phyloP scores from a whole-genome alignment of 2,113 vertebrate genomes.

The Phyllostomus discolor region DNA sequence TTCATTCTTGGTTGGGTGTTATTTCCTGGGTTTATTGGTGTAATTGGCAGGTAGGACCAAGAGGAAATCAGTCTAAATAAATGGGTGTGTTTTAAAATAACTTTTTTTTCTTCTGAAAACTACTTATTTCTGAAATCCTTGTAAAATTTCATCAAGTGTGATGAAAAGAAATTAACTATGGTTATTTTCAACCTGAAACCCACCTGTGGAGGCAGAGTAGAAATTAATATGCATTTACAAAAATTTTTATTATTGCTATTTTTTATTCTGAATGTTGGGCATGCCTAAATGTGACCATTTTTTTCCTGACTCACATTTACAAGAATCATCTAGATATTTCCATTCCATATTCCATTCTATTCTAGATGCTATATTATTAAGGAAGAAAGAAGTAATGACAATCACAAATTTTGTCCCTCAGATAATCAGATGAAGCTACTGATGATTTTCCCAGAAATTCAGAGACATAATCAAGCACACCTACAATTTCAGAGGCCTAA shows the following conservation, averaged over 20 bases:
- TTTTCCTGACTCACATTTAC: background rate
- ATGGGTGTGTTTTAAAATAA: background rate
- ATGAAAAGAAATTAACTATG: background rate
- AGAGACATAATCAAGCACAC: background rate
- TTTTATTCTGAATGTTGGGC: background rate
- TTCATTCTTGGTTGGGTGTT: background rate
- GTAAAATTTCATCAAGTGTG: background rate
- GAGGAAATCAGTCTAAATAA: background rate
- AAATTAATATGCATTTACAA: background rate
- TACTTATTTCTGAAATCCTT: background rate
- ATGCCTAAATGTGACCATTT: background rate
- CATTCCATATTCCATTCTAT: too few relatives aligned
- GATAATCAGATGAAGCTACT: background rate
- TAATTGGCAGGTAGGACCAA: background rate
- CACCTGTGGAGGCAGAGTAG: too few relatives aligned
- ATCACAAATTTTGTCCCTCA: background rate
- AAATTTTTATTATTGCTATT: background rate
- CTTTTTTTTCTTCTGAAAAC: background rate
- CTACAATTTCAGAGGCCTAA: background rate
- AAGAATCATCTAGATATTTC: background rate
- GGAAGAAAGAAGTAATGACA: background rate
- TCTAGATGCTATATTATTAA: background rate
- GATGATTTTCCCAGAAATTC: background rate
- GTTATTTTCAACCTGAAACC: background rate
- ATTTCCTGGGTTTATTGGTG: background rate